These are phyloP conservation scores for Caenorhabditis macrosperma DNA, from an alignment of 2,888 invertebrate genomes.

Conservation along the genomic window DNA sequence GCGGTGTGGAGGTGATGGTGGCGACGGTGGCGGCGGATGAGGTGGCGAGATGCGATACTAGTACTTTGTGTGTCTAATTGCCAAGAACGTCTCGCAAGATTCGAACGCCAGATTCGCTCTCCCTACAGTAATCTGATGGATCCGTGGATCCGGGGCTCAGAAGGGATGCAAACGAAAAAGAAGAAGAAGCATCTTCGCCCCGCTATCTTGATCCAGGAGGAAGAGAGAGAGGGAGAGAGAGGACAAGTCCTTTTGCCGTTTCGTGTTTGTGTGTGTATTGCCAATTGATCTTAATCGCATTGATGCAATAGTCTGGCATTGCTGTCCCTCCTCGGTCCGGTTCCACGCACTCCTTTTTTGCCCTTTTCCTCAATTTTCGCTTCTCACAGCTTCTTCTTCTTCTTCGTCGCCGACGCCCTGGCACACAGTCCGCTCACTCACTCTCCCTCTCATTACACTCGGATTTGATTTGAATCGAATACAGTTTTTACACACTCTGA, in stretches of 20 bases:
- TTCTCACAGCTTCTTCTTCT: not conserved
- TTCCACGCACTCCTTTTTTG: constrained; percentile 21
- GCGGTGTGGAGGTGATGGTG: constrained; percentile 6
- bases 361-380: not conserved
- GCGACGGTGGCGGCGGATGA: constrained; percentile 12
- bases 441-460: not conserved
- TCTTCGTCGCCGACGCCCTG: not conserved
- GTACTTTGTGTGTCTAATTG: constrained; percentile 57
- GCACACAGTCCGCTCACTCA: not conserved
- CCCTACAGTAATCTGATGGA: constrained; percentile 9
- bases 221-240: too few relatives aligned
- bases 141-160: too few relatives aligned
- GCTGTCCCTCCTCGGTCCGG: constrained; percentile 32
- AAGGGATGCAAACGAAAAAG: not conserved
- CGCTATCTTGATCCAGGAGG: constrained; percentile 39
- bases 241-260: constrained; percentile 41
- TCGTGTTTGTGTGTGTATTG: constrained; percentile 51
- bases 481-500: not conserved
- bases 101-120: not conserved
- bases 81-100: constrained; percentile 28
- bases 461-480: not conserved
- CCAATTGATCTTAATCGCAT: constrained; percentile 48
- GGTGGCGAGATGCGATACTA: constrained; percentile 26
- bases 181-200: not conserved
- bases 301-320: constrained; percentile 56